phyloP scores from a whole-genome alignment of 2,888 invertebrate species.

The Callyntrura sp. region DNA sequence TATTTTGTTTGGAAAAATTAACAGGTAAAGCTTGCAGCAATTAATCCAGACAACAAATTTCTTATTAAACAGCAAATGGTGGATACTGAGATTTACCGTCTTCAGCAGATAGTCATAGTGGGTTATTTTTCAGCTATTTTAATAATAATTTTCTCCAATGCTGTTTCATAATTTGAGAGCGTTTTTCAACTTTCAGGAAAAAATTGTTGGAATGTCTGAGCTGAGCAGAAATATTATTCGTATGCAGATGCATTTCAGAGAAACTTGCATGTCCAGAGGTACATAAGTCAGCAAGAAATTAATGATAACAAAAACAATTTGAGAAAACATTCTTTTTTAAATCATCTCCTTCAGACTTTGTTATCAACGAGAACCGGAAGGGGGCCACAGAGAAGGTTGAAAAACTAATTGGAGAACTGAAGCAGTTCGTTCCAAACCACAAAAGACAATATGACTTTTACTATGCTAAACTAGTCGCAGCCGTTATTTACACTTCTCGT shows the following conservation, averaged over 20 bases:
- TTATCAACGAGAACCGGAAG: conserved; percentile 46
- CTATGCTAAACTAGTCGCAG: conserved; percentile 79
- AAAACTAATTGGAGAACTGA: conserved; percentile 70
- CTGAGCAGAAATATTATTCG: conserved; percentile 74
- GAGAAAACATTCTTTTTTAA: background rate
- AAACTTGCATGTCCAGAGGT: conserved; percentile 74
- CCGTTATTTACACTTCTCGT: conserved; percentile 71
- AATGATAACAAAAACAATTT: background rate
- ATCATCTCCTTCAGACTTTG: conserved; percentile 54
- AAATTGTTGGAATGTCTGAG: conserved; percentile 75
- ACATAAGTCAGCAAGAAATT: background rate
- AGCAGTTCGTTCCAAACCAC: conserved; percentile 76
- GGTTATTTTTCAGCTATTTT: no score
- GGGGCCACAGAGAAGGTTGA: conserved; percentile 45
- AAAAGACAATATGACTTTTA: conserved; percentile 76
- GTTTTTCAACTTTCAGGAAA: no score
- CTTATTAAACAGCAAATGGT: conserved; percentile 79
- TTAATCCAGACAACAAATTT: conserved; percentile 81
- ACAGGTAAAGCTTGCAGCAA: conserved; percentile 79
- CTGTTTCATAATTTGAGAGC: no score
- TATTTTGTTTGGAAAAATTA: background rate
- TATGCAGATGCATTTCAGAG: conserved; percentile 77
- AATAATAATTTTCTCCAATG: no score
- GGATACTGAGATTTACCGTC: conserved; percentile 74
- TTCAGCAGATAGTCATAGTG: conserved; percentile 75